phyloP scores from a whole-genome alignment of 2,888 invertebrate genomes.

The Cryptophagus acutangulus region DNA sequence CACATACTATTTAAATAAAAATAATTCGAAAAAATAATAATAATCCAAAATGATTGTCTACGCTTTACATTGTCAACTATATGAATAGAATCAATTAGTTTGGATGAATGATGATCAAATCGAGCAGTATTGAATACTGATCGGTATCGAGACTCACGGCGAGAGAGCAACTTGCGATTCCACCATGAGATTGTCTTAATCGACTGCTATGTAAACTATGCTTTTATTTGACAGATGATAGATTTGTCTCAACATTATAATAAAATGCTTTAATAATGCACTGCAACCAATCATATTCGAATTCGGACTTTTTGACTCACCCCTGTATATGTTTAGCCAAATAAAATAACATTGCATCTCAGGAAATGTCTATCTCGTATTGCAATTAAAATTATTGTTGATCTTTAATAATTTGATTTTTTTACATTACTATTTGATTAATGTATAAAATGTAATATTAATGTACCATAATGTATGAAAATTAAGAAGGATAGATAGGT shows the following conservation, averaged over 20 bases:
- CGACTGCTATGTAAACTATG: slow-evolving; percentile 31
- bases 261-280: slow-evolving; percentile 21
- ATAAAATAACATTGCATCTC: too few species aligned
- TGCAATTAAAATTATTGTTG: too few species aligned
- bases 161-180: slow-evolving; percentile 30
- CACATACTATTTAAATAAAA: too few species aligned
- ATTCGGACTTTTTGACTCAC: too few species aligned
- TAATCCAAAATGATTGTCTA: slow-evolving; percentile 1
- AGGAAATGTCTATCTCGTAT: too few species aligned
- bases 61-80: slow-evolving; percentile 33
- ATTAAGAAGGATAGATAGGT: too few species aligned
- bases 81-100: slow-evolving; percentile 42
- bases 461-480: too few species aligned
- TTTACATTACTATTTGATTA: too few species aligned
- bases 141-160: slow-evolving; percentile 37
- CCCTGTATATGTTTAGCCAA: too few species aligned
- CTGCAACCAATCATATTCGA: background rate
- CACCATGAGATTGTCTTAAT: slow-evolving; percentile 35
- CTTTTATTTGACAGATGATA: slow-evolving; percentile 31
- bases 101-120: slow-evolving; percentile 41
- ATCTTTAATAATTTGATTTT: too few species aligned
- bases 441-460: too few species aligned
- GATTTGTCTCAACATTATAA: slow-evolving; percentile 29
- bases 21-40: slow-evolving; percentile 1
- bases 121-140: slow-evolving; percentile 39